These are phyloP conservation scores for Acleris holmiana DNA, from an alignment of 2,888 invertebrate genomes.

Conservation along the genomic window DNA sequence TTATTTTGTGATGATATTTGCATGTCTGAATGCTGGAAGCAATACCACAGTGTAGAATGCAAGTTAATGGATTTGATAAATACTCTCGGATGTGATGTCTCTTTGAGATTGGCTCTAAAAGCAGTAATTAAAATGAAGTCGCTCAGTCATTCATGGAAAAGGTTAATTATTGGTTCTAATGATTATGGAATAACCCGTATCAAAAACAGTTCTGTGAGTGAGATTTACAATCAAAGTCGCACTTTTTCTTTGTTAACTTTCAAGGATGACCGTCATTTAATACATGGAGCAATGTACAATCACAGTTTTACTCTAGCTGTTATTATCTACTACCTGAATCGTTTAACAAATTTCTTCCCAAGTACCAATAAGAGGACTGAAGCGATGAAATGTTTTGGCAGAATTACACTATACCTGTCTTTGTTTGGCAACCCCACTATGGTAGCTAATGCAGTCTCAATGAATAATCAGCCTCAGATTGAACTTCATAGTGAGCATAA, in stretches of 20 bases:
- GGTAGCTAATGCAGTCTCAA: conserved; percentile 20
- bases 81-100: conserved; percentile 10
- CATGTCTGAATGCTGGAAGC: conserved; percentile 38
- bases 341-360: conserved; percentile 42
- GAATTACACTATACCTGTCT: conserved; percentile 43
- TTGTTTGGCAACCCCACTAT: conserved; percentile 30
- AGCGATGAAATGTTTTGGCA: conserved; percentile 42
- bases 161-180: conserved; percentile 41
- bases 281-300: conserved; percentile 45
- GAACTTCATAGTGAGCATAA: conserved; percentile 27
- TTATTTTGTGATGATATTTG: conserved; percentile 48
- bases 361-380: conserved; percentile 30
- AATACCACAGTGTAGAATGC: conserved; percentile 48
- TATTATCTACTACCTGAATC: conserved; percentile 41
- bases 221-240: conserved; percentile 41
- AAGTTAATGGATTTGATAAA: conserved; percentile 39
- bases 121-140: conserved; percentile 44
- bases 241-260: conserved; percentile 42
- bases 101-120: conserved; percentile 39
- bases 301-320: conserved; percentile 41
- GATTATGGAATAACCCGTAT: conserved; percentile 40
- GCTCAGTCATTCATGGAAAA: conserved; percentile 42
- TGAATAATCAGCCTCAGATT: conserved; percentile 5
- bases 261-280: conserved; percentile 41
- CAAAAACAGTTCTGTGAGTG: conserved; percentile 37